Conservation (phyloP, 2,888 invertebrate genomes). For the Silvanus unidentatus region DNA sequence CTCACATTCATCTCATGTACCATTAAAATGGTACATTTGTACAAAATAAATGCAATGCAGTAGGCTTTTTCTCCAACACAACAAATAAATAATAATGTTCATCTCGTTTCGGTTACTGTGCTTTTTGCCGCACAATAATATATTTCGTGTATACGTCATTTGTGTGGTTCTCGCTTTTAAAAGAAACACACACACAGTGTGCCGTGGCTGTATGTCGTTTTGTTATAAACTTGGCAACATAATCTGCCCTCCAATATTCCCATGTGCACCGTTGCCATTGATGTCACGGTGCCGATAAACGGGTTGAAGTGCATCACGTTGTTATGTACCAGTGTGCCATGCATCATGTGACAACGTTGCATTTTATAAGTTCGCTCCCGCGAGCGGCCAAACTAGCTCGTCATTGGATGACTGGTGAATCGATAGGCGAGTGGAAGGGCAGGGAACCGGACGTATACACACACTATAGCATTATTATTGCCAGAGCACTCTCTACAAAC, state of each 20-base stretch:
- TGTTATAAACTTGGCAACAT: constrained; percentile 32
- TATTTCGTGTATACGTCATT: constrained; percentile 11
- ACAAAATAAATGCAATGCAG: background rate
- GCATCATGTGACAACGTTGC: background rate
- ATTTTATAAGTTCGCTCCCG: constrained; percentile 50
- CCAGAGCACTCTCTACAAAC: constrained; percentile 42
- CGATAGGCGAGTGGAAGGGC: constrained; percentile 56
- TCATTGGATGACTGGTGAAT: constrained; percentile 59
- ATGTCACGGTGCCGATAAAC: constrained; percentile 13
- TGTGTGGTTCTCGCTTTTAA: too few relatives aligned
- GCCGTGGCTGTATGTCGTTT: constrained; percentile 8
- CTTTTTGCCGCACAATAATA: constrained; percentile 17
- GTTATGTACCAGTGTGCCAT: background rate
- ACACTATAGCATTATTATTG: constrained; percentile 50
- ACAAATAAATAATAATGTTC: constrained; percentile 25
- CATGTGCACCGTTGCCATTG: constrained; percentile 23
- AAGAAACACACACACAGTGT: constrained; percentile 8
- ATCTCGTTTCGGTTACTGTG: constrained; percentile 24
- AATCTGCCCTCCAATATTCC: constrained; percentile 31
- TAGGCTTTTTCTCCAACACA: constrained; percentile 7
- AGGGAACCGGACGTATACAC: constrained; percentile 50
- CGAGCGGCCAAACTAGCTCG: constrained; percentile 46
- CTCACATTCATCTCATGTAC: constrained; percentile 21
- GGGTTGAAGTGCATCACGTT: too few relatives aligned
- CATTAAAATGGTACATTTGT: constrained; percentile 28